Evolutionary conservation across 2,888 invertebrate species (phyloP).

Genomic region (Nymphalis polychloros): DNA sequence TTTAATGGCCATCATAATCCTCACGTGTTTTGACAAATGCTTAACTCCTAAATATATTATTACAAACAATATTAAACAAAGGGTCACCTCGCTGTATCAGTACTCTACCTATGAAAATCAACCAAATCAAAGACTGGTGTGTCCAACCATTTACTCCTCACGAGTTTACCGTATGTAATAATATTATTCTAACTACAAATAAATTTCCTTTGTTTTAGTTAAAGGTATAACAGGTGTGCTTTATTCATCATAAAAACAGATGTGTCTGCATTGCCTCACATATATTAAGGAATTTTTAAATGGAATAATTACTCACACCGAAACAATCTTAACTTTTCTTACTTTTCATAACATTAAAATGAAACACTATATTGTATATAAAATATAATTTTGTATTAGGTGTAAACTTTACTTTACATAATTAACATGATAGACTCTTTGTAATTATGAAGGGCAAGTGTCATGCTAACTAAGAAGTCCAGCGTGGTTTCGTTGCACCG

Average conservation of each 20-base stretch:
- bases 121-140: too few relatives aligned
- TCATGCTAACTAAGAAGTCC: too few relatives aligned
- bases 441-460: too few relatives aligned
- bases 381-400: too few relatives aligned
- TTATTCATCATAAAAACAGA: conserved; percentile 5
- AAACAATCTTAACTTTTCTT: neutral
- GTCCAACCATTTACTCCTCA: too few relatives aligned
- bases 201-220: conserved; percentile 3
- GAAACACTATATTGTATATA: neutral
- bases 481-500: too few relatives aligned
- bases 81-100: too few relatives aligned
- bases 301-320: neutral
- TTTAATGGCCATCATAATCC: too few relatives aligned
- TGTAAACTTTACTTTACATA: neutral
- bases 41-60: too few relatives aligned
- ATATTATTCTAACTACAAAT: neutral
- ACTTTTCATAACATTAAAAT: neutral
- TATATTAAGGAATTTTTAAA: conserved; percentile 4
- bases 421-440: neutral
- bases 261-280: conserved; percentile 6
- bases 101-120: too few relatives aligned
- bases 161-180: neutral
- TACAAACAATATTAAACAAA: too few relatives aligned
- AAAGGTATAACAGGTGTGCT: conserved; percentile 4
- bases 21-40: too few relatives aligned